Evolutionary conservation across 1,140 invertebrate genomes (phyloP).

Genomic region (Drosophila takahashii): DNA sequence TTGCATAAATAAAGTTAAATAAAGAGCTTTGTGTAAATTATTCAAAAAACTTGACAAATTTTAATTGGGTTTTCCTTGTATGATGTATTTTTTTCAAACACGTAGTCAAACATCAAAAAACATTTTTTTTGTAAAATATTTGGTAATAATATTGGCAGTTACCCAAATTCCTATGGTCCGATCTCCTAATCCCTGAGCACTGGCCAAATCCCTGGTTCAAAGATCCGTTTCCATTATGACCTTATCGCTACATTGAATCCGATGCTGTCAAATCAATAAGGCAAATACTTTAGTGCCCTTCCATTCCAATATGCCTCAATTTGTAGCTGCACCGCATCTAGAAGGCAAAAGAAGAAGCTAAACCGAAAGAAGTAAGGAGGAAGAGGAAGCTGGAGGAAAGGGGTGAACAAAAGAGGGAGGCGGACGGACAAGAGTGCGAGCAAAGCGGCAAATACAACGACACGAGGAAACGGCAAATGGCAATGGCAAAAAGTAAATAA

Average conservation of each 20-base stretch:
- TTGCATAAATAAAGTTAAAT: neutral
- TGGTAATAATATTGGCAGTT: no score
- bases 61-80: neutral
- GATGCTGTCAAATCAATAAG: slow-evolving; percentile 62
- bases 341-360: slow-evolving; percentile 10
- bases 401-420: slow-evolving; percentile 7
- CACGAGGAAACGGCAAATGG: slow-evolving; percentile 64
- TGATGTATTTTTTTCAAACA: no score
- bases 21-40: slow-evolving; percentile 3
- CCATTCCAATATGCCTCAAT: slow-evolving; percentile 71
- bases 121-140: no score
- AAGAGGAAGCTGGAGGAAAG: neutral
- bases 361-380: slow-evolving; percentile 13
- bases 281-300: slow-evolving; percentile 57
- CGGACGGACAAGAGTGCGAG: slow-evolving; percentile 14
- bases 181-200: slow-evolving; percentile 17
- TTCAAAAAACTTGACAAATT: slow-evolving; percentile 1
- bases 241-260: slow-evolving; percentile 49
- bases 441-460: slow-evolving; percentile 55
- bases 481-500: slow-evolving; percentile 82
- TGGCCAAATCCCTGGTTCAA: slow-evolving; percentile 35
- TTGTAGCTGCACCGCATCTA: slow-evolving; percentile 75
- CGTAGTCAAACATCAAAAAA: no score
- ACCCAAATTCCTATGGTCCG: neutral
- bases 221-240: slow-evolving; percentile 47